Percentiles rank a stretch among this genome's conserved stretches.
Conservation (phyloP, 2,888 invertebrate genomes). For the Calameuta pallipes region DNA sequence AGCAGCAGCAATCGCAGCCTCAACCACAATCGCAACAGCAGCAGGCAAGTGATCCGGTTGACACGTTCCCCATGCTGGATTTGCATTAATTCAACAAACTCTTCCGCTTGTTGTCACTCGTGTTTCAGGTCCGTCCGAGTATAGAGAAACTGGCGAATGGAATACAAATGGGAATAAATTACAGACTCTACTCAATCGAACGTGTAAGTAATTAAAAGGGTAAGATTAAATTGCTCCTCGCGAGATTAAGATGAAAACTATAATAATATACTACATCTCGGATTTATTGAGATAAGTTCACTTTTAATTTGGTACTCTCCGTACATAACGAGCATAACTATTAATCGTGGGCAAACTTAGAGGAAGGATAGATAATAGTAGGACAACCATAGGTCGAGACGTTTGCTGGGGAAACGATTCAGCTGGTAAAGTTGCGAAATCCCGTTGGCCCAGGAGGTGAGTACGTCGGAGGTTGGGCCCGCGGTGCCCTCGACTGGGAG, state of each 20-base stretch:
- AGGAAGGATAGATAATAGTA: neutral
- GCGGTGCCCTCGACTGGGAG: slow-evolving; percentile 80
- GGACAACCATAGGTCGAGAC: slow-evolving; percentile 72
- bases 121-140: slow-evolving; percentile 68
- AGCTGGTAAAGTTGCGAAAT: slow-evolving; percentile 78
- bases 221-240: neutral
- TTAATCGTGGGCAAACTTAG: neutral
- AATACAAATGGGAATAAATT: slow-evolving; percentile 83
- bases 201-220: slow-evolving; percentile 68
- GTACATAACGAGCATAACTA: neutral
- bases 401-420: slow-evolving; percentile 76
- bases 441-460: slow-evolving; percentile 75
- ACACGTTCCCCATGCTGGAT: neutral
- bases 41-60: slow-evolving; percentile 31
- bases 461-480: slow-evolving; percentile 78
- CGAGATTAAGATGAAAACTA: neutral
- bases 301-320: neutral
- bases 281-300: neutral
- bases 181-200: slow-evolving; percentile 79
- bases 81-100: neutral
- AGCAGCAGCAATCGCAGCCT: neutral
- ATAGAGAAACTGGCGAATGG: slow-evolving; percentile 77
- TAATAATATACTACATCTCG: neutral
- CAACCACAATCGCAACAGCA: slow-evolving; percentile 37
- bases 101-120: neutral